phyloP scores from a whole-genome alignment of 2,113 vertebrate genomes.

The Petromus typicus region DNA sequence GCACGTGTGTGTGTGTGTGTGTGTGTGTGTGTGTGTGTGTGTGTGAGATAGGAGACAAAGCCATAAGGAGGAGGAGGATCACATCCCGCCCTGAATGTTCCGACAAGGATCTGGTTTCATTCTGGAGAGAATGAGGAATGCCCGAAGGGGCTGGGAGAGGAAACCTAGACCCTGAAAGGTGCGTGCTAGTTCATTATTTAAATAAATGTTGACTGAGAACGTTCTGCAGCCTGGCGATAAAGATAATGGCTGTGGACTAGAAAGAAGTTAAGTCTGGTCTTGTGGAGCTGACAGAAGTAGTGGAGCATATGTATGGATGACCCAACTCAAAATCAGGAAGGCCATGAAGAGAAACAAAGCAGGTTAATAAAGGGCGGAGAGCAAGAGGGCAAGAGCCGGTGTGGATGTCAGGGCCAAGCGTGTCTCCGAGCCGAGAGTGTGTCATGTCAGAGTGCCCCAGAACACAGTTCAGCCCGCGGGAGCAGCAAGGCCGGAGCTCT shows the following conservation, averaged over 20 bases:
- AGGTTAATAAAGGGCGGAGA: no score
- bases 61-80: not conserved
- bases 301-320: not conserved
- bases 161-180: not conserved
- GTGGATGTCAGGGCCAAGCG: not conserved
- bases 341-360: not conserved
- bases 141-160: not conserved
- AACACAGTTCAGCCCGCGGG: not conserved
- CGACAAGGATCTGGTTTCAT: not conserved
- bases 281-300: not conserved
- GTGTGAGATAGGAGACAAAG: not conserved
- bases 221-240: not conserved
- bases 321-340: not conserved
- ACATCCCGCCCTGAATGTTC: not conserved
- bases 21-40: not conserved
- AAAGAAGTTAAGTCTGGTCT: not conserved
- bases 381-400: rapidly evolving
- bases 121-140: not conserved
- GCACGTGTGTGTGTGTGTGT: not conserved
- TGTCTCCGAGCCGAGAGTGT: not conserved
- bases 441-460: not conserved
- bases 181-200: not conserved
- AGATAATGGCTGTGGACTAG: not conserved
- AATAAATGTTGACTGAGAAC: not conserved
- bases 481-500: not conserved